phyloP scores from a whole-genome alignment of 1,140 invertebrate species.

The Brachionus sp. region DNA sequence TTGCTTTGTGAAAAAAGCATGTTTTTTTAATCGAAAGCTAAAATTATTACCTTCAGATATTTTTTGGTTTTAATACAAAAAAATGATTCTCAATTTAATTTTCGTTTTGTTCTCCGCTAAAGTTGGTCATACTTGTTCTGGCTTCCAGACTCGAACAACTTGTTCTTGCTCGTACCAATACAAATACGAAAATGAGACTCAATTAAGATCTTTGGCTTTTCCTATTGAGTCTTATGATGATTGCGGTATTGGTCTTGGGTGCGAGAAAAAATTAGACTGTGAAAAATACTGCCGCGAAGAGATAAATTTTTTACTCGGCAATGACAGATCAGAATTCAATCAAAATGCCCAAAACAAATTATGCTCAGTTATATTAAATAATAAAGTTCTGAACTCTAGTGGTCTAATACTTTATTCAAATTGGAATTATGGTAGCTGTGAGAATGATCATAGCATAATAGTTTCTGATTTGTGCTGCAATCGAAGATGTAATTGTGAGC shows the following conservation, averaged over 20 bases:
- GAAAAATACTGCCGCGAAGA: background rate
- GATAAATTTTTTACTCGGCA: background rate
- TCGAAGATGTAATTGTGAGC: background rate
- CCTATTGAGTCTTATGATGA: background rate
- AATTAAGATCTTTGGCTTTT: background rate
- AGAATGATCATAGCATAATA: background rate
- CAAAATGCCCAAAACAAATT: background rate
- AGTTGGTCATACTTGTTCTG: background rate
- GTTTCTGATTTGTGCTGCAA: background rate
- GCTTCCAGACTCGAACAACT: background rate
- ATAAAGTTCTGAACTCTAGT: background rate
- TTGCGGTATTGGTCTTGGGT: background rate
- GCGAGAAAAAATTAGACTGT: background rate
- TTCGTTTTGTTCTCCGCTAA: background rate
- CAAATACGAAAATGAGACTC: background rate
- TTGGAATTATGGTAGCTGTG: background rate
- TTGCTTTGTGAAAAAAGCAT: too few species aligned
- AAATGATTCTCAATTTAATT: background rate
- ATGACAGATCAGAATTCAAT: background rate
- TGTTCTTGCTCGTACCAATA: background rate
- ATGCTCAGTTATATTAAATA: background rate
- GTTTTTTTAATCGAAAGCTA: background rate
- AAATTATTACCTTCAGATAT: background rate
- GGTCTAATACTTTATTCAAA: background rate
- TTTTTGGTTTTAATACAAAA: background rate